Conservation (phyloP, 2,113 vertebrate species). For the Boleophthalmus pectinirostris region DNA sequence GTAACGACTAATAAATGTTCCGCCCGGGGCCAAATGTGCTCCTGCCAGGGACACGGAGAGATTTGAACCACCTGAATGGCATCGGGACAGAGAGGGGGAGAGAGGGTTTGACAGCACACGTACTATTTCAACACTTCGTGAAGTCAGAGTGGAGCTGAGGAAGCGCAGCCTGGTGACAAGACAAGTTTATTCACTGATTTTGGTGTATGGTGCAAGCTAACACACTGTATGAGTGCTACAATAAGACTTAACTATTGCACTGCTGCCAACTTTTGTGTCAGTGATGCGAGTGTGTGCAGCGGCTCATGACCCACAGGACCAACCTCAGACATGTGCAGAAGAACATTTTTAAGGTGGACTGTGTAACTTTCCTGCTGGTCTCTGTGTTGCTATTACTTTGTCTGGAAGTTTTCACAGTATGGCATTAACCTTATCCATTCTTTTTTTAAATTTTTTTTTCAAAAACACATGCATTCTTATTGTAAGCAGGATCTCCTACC, state of each 20-base stretch:
- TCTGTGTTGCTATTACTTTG: too few species aligned
- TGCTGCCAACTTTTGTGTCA: not conserved
- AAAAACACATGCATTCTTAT: too few species aligned
- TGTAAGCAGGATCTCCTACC: too few species aligned
- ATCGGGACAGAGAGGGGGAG: slow-evolving; percentile 59
- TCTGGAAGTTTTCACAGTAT: too few species aligned
- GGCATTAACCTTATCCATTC: too few species aligned
- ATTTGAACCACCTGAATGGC: slow-evolving; percentile 64
- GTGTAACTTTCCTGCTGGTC: too few species aligned
- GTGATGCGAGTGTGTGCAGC: not conserved
- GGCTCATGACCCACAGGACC: not conserved
- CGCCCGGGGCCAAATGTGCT: slow-evolving; percentile 65
- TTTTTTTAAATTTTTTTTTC: too few species aligned
- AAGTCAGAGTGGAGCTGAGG: not conserved
- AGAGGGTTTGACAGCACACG: slow-evolving; percentile 53
- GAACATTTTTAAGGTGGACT: too few species aligned
- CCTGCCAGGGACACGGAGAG: slow-evolving; percentile 67
- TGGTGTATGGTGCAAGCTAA: not conserved
- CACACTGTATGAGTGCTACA: not conserved
- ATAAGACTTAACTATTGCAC: not conserved
- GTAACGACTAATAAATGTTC: slow-evolving; percentile 55
- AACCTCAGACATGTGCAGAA: not conserved
- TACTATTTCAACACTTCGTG: slow-evolving; percentile 20
- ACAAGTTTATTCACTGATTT: slow-evolving; percentile 7
- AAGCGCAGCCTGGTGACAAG: not conserved